Evolutionary conservation across 2,797 vertebrate species (phyloP).

Genomic region (Urosaurus nigricauda): DNA sequence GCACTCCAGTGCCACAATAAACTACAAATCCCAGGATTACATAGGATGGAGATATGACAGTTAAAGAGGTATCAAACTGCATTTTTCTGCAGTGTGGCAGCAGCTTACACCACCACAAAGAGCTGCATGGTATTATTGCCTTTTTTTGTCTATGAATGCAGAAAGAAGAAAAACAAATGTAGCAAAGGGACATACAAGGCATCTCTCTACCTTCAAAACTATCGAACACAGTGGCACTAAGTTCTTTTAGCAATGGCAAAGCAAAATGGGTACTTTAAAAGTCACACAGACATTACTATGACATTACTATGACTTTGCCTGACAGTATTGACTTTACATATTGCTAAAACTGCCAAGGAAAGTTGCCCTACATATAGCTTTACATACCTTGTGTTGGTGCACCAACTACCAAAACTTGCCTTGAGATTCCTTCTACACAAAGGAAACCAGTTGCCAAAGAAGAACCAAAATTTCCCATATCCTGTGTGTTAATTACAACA

Average conservation of each 20-base stretch:
- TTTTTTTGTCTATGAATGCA: neutral
- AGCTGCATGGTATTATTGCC: neutral
- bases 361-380: neutral
- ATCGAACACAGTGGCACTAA: neutral
- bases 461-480: constrained; percentile 77
- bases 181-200: neutral
- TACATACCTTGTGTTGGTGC: constrained; percentile 80
- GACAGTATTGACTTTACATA: neutral
- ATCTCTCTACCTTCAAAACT: neutral
- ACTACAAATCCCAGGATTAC: too few relatives aligned
- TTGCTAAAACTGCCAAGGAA: constrained; percentile 42
- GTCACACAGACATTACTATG: too few relatives aligned
- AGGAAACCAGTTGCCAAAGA: constrained; percentile 80
- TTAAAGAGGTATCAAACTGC: too few relatives aligned
- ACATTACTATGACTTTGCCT: neutral
- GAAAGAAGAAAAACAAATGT: neutral
- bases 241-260: neutral
- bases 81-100: too few relatives aligned
- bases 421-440: constrained; percentile 70
- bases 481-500: constrained; percentile 69
- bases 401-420: constrained; percentile 76
- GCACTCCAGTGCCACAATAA: too few relatives aligned
- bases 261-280: neutral
- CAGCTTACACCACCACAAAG: neutral
- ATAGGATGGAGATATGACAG: too few relatives aligned